Percentiles rank a stretch among this genome's conserved stretches.
Conservation (phyloP, 2,888 invertebrate species). For the Ichneumon xanthorius region DNA sequence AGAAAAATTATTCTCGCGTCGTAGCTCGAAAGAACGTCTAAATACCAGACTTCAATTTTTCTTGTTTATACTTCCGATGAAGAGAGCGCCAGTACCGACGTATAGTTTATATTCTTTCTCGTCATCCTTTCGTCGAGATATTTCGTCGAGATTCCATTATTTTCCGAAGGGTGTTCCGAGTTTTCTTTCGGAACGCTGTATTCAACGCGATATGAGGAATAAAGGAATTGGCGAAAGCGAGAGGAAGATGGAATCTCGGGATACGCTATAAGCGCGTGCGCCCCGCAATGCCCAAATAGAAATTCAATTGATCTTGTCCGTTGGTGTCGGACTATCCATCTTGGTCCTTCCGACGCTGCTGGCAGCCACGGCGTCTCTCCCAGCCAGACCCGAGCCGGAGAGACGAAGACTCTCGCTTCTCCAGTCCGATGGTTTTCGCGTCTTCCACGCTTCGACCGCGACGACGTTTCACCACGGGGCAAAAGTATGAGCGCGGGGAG, state of each 20-base stretch:
- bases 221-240: conserved; percentile 39
- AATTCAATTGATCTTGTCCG: conserved; percentile 87
- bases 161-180: conserved; percentile 31
- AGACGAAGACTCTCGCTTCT: conserved; percentile 70
- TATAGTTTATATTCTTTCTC: conserved; percentile 5
- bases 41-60: conserved; percentile 32
- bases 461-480: conserved; percentile 74
- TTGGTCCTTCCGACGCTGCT: conserved; percentile 85
- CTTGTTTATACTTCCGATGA: conserved; percentile 4
- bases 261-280: conserved; percentile 67
- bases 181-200: conserved; percentile 52
- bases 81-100: neutral
- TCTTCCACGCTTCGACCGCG: conserved; percentile 77
- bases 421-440: conserved; percentile 78
- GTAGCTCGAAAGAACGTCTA: neutral
- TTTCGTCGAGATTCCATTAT: conserved; percentile 59
- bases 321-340: conserved; percentile 86
- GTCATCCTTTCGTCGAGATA: conserved; percentile 9
- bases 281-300: conserved; percentile 85
- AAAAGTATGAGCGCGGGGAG: conserved; percentile 27
- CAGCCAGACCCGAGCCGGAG: conserved; percentile 39
- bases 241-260: conserved; percentile 48
- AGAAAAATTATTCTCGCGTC: conserved; percentile 37
- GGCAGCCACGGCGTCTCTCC: conserved; percentile 71
- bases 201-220: conserved; percentile 51